phyloP scores from a whole-genome alignment of 2,113 vertebrate genomes.

The Datnioides undecimradiatus region DNA sequence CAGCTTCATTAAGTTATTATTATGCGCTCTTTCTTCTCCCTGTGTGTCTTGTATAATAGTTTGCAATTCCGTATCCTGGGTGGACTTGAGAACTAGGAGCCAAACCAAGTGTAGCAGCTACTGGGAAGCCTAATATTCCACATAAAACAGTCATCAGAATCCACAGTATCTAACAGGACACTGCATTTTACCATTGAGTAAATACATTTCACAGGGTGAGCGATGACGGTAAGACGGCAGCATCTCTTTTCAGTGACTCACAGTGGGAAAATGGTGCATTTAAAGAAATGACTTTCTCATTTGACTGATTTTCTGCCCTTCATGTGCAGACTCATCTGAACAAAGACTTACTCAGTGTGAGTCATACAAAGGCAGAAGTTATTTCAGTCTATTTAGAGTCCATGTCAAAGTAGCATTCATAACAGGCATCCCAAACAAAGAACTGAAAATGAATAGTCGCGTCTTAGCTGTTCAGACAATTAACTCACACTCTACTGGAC shows the following conservation, averaged over 20 bases:
- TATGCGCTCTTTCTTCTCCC: not conserved
- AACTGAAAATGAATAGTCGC: not conserved
- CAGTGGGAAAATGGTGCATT: conserved; percentile 44
- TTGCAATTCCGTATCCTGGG: not conserved
- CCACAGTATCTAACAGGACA: not conserved
- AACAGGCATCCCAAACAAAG: not conserved
- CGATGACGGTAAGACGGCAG: conserved; percentile 2
- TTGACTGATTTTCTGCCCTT: conserved; percentile 62
- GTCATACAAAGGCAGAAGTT: conserved; percentile 56
- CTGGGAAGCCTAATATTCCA: conserved; percentile 25
- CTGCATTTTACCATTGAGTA: conserved; percentile 13
- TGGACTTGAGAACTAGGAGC: not conserved
- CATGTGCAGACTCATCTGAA: conserved; percentile 40
- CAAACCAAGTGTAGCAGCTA: conserved; percentile 15
- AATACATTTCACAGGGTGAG: conserved; percentile 38
- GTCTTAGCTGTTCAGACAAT: conserved; percentile 5
- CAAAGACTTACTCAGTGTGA: conserved; percentile 52
- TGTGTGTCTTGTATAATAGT: not conserved
- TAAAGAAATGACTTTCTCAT: conserved; percentile 37
- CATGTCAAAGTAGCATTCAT: conserved; percentile 39
- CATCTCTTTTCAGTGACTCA: conserved; percentile 59
- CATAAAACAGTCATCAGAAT: conserved; percentile 12
- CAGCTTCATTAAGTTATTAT: not conserved
- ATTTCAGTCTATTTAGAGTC: conserved; percentile 17
- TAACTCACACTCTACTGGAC: not conserved